Percentiles rank a stretch among this genome's conserved stretches.
Evolutionary conservation across 2,888 invertebrate genomes (phyloP).

Genomic region (Pristionchus arcanus): DNA sequence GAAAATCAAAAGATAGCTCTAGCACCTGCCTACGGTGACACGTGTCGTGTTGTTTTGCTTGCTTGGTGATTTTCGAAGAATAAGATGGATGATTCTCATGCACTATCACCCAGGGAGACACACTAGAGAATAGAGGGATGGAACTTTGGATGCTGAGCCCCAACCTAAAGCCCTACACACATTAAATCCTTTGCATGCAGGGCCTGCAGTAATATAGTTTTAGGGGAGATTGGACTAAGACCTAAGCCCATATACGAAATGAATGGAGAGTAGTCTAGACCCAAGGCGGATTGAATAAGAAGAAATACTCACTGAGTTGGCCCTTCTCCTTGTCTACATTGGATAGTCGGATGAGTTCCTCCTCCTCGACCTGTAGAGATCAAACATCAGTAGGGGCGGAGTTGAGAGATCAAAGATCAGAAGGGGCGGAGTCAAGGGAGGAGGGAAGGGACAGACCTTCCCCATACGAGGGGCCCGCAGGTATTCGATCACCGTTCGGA

Average conservation of each 20-base stretch:
- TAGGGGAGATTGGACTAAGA: no score
- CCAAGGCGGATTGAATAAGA: background rate
- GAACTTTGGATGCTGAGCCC: background rate
- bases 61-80: background rate
- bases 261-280: background rate
- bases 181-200: no score
- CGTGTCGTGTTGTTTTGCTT: no score
- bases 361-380: constrained; percentile 53
- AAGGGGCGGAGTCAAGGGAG: background rate
- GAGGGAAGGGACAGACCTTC: background rate
- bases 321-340: constrained; percentile 64
- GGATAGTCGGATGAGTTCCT: constrained; percentile 69
- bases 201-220: no score
- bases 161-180: no score
- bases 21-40: background rate
- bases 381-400: background rate
- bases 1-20: constrained; percentile 22
- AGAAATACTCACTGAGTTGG: constrained; percentile 65
- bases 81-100: background rate
- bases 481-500: constrained; percentile 25
- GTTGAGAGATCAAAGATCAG: background rate
- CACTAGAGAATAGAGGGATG: background rate
- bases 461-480: constrained; percentile 53
- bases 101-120: background rate
- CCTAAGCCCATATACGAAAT: no score